A percentile compares a stretch with the other conserved stretches of the same genome.
Conservation (phyloP, 2,113 vertebrate genomes). For the Eublepharis macularius region DNA sequence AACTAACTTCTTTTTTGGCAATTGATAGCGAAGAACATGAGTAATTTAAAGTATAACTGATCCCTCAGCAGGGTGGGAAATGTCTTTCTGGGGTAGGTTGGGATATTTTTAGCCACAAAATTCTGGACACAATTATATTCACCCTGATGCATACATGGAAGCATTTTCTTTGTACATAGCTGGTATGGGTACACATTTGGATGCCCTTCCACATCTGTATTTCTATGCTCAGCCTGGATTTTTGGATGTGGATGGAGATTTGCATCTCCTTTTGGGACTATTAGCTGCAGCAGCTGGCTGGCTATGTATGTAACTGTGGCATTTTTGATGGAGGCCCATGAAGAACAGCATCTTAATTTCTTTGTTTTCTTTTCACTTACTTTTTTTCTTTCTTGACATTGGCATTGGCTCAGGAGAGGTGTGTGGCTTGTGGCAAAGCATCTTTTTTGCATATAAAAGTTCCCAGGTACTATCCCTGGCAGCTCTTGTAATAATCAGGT, state of each 20-base stretch:
- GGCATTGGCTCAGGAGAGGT: too few species aligned
- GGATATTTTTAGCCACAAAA: background rate
- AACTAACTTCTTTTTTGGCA: background rate
- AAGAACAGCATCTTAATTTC: too few species aligned
- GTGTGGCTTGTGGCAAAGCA: too few species aligned
- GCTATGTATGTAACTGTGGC: background rate
- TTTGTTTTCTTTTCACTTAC: too few species aligned
- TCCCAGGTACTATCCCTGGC: too few species aligned
- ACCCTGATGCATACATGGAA: background rate
- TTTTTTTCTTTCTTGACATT: too few species aligned
- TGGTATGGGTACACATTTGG: too few species aligned
- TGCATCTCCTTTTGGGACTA: background rate
- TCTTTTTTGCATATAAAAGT: too few species aligned
- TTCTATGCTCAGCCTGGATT: background rate
- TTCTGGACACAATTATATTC: background rate
- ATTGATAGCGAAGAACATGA: background rate
- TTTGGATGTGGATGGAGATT: background rate
- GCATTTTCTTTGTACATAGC: background rate
- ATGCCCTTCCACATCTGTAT: background rate
- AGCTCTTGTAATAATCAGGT: too few species aligned
- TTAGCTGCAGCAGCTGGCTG: background rate
- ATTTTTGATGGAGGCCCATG: background rate
- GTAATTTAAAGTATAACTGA: background rate
- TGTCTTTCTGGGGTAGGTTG: background rate
- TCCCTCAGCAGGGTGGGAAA: background rate